Evolutionary conservation across 2,888 invertebrate species (phyloP), one percentile per base, ranked within the genome.

Genomic region (Anoncus sp.): DNA sequence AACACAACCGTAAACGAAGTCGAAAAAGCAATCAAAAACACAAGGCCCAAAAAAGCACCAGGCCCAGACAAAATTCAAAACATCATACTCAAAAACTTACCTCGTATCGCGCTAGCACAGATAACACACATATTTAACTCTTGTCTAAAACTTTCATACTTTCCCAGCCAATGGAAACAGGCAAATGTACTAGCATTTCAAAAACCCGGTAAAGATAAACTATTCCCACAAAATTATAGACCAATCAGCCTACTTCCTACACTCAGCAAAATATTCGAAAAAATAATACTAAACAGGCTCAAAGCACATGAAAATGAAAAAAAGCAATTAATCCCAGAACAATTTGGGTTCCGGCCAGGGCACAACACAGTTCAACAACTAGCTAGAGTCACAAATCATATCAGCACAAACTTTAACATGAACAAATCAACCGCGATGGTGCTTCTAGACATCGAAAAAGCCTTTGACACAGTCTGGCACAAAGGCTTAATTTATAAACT

Each of bases 391-490:
- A 79, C 81, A 22, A 75, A 79, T 31, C 22, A 75, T 20, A 82
- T 85, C 7, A 43, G 38, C 3, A 53, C 76, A 0, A 75, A 78
- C 43, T 82, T 85, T 24, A 84, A 85, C 57, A 67, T 70, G 14
- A 81, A 79, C 7, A 70, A 80, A 49, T 51, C 59, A 12, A 82
- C 83, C 10, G 75, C 73, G 4, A 60, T 82, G 0, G n/a, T n/a
- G n/a, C n/a, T n/a, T n/a, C 62, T 80, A 0, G 74, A 7, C 31
- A 3, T 5, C 31, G 31, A 31, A 31, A 31, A 31, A 85, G 85
- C 86, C 0, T 86, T 86, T 51, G 82, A 84, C 62, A 75, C 79
- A 10, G 82, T 84, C 10, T 82, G 83, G 81, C 77, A 80, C 22
- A 5, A 55, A n/a, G 82, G 79, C 0, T 82, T 86, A 1, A 72